Base-by-base conservation (phyloP, 2,797 vertebrate genomes). In the Mormyrops boulengeri region DNA sequence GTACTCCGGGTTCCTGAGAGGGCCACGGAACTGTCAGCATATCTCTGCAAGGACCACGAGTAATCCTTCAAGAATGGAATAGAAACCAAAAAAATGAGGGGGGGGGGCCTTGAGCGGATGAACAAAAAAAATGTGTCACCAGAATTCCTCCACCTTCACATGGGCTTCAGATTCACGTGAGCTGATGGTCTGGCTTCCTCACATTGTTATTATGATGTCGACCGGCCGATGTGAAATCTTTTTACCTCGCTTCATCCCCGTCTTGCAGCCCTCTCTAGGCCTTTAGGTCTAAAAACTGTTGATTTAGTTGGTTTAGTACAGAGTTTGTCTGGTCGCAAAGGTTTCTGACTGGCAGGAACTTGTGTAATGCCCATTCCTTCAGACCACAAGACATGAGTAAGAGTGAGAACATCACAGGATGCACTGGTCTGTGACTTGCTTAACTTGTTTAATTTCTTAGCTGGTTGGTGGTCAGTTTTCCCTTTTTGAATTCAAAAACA, bases 1-100 rank as follows among this genome's bases (percentile, higher is more conserved):
- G 52, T 57, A 69, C 47, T 77, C 50, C 53, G 85, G 85, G n/a
- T 52, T 90, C 85, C 89, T 88, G 90, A 89, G 91, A 92, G 91
- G 89, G 52, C 66, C 88, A 19, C 26, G 8, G 47, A 88, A 49
- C 86, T 89, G 90, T 88, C 88, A 84, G 85, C 88, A 86, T 60
- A 50, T 91, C 73, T 66, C 80, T n/a, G 30, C 6, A 50, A 89
- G 89, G 44, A 85, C 52, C 77, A 47, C 19, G 19, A 91, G 73
- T 89, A 88, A 89, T 88, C 87, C 82, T 85, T 12, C 73, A 85
- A 85, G 57, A 89, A 89, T 69, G 84, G 82, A 69, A 11, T 69
- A 47, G 41, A 69, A 69, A 69, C 55, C 53, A 17, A 86, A 86
- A 86, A 26, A 57, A 26, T 4, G 41, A 11, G 53, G 4, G 41